Conservation (phyloP, 2,888 invertebrate species). For the Ypsolopha scabrella region DNA sequence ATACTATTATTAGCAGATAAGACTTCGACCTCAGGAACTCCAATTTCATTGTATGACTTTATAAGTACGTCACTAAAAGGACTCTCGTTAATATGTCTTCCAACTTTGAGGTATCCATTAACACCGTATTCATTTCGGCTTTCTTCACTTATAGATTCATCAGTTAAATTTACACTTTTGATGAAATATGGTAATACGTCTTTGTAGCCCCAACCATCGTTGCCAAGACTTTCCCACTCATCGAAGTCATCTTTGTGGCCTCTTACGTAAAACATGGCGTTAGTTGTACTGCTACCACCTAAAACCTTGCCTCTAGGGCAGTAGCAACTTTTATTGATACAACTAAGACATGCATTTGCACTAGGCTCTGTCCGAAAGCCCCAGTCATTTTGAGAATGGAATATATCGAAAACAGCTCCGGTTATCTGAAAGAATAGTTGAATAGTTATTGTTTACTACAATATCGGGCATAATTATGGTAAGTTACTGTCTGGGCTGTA, state of each 20-base stretch:
- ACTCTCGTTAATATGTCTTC: slow-evolving; percentile 24
- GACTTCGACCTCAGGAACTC: slow-evolving; percentile 73
- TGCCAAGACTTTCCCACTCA: slow-evolving; percentile 51
- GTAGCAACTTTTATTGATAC: slow-evolving; percentile 54
- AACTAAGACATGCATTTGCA: slow-evolving; percentile 76
- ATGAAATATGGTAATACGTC: slow-evolving; percentile 71
- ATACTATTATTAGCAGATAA: slow-evolving; percentile 69
- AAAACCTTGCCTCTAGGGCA: slow-evolving; percentile 74
- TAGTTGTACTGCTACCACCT: slow-evolving; percentile 72
- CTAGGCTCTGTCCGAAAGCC: slow-evolving; percentile 85
- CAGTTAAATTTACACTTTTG: slow-evolving; percentile 10
- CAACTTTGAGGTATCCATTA: slow-evolving; percentile 38
- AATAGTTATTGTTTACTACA: too few relatives aligned
- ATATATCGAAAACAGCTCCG: slow-evolving; percentile 10
- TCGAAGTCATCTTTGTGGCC: slow-evolving; percentile 71
- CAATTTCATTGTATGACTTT: slow-evolving; percentile 34
- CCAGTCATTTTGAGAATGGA: slow-evolving; percentile 72
- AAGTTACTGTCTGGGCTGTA: too few relatives aligned
- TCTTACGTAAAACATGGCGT: slow-evolving; percentile 71
- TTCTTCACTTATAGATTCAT: slow-evolving; percentile 4
- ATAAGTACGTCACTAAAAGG: slow-evolving; percentile 14
- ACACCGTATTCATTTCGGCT: slow-evolving; percentile 16
- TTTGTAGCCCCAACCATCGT: slow-evolving; percentile 73
- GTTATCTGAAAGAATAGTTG: slow-evolving; percentile 10
- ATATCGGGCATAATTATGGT: too few relatives aligned